Conservation (phyloP, 2,888 invertebrate species). For the Coecobrya sp. region DNA sequence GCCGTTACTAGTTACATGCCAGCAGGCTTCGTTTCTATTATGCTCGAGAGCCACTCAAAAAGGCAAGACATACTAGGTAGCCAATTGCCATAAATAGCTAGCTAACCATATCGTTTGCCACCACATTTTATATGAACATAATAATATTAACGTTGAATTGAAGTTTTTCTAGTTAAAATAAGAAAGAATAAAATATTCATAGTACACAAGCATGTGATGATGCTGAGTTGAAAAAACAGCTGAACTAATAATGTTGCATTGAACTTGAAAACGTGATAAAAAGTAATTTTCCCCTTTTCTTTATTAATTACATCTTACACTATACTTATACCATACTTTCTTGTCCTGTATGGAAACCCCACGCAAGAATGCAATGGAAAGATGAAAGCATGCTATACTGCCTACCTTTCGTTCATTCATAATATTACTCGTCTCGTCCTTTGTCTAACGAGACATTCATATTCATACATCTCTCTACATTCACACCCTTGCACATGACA, state of each 20-base stretch:
- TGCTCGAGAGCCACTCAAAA: no score
- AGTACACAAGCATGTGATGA: not conserved
- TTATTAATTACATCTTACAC: conserved; percentile 33
- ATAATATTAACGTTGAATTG: no score
- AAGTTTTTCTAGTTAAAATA: no score
- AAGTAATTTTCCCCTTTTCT: conserved; percentile 45
- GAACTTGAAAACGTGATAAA: conserved; percentile 35
- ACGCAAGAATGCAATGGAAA: not conserved
- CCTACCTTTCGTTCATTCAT: conserved; percentile 62
- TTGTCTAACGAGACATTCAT: conserved; percentile 40
- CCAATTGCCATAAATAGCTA: no score
- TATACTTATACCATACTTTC: not conserved
- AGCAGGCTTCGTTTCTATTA: no score
- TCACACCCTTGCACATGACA: conserved; percentile 25
- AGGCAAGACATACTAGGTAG: no score
- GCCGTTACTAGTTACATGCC: no score
- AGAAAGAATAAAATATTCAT: no score
- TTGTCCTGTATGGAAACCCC: not conserved
- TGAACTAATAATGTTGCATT: not conserved
- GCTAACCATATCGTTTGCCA: no score
- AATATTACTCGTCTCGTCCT: conserved; percentile 54
- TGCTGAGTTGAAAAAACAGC: not conserved
- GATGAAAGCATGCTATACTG: not conserved
- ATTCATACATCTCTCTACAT: no score
- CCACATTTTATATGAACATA: no score